Base-by-base conservation (phyloP, 92 coral and sea anemone species). In the Epizoanthus fatuus region DNA sequence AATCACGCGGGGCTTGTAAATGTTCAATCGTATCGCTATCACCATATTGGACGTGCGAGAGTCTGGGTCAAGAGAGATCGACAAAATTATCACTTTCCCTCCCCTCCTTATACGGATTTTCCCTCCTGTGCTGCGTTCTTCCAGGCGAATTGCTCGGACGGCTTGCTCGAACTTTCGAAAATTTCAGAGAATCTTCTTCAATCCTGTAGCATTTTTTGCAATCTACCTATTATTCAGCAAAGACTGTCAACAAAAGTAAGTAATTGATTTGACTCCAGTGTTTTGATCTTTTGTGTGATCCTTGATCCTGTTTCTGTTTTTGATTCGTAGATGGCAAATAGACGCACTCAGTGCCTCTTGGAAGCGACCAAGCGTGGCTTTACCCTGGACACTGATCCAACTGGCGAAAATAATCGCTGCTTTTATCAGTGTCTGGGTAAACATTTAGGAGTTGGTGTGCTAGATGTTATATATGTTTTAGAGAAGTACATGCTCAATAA, bases 261-360 rank as follows among this genome's bases (percentile, higher is more conserved):
- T 67, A 67, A 25, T 32, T 25, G 44, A 67, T 67, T 32, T 67
- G 20, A 32, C 49, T 67, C 52, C 52, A 47, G 16, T 67, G 72
- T 40, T 67, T 67, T 67, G 49, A 67, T 72, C 55, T 74, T 74
- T 74, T 74, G 80, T 52, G 80, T 58, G 57, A 74, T 54, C 13
- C 59, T 54, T 54, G 59, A 54, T 11, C 59, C 7, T 54, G 15
- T 54, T 54, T 54, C 59, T 54, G 59, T 7, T 54, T 72, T 45
- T 44, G 29, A 72, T 81, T 81, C 86, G 78, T 49, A 81, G 86
- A 81, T 81, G 78, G 76, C 86, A 81, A 68, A 81, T 69, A 17
- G 86, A 81, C 86, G 86, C 49, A 81, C 67, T n/a, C 67, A 45
- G 66, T 81, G 86, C n/a, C n/a, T n/a, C n/a, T n/a, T n/a, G n/a